phyloP scores from a whole-genome alignment of 1,140 invertebrate species.

The Penaeus chinensis region DNA sequence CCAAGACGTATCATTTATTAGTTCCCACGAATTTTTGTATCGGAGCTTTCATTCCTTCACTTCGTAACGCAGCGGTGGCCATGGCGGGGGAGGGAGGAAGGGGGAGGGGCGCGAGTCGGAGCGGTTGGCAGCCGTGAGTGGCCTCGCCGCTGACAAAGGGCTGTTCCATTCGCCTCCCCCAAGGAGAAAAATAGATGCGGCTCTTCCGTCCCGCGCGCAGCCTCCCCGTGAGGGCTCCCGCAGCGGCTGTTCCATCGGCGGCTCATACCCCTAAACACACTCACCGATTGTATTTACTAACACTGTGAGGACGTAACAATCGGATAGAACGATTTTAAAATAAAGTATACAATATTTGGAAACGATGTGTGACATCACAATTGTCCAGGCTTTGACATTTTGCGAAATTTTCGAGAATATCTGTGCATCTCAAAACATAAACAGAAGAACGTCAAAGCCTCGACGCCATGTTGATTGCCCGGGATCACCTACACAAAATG shows the following conservation, averaged over 20 bases:
- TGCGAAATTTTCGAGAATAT: too few species aligned
- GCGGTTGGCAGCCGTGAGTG: slow-evolving; percentile 47
- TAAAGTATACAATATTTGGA: neutral
- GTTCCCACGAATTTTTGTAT: too few species aligned
- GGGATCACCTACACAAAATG: slow-evolving; percentile 52
- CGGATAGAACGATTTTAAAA: neutral
- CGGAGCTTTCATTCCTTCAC: too few species aligned
- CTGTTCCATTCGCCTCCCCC: slow-evolving; percentile 53
- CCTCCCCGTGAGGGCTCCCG: slow-evolving; percentile 2
- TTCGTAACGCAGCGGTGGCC: too few species aligned
- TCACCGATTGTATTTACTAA: neutral
- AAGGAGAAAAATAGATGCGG: slow-evolving; percentile 58
- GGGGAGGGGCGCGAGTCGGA: neutral
- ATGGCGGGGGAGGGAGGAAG: too few species aligned
- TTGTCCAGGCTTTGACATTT: too few species aligned
- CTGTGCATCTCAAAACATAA: slow-evolving; percentile 46
- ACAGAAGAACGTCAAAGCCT: slow-evolving; percentile 63
- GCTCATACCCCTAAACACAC: slow-evolving; percentile 2
- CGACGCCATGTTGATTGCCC: slow-evolving; percentile 68
- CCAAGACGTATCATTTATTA: too few species aligned
- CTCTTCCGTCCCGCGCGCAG: slow-evolving; percentile 16
- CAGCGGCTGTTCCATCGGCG: slow-evolving; percentile 52
- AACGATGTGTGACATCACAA: neutral
- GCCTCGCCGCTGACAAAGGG: slow-evolving; percentile 57
- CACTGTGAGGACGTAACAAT: slow-evolving; percentile 1